Conservation (phyloP, 2,113 vertebrate species). For the Cephalopholis sonnerati region DNA sequence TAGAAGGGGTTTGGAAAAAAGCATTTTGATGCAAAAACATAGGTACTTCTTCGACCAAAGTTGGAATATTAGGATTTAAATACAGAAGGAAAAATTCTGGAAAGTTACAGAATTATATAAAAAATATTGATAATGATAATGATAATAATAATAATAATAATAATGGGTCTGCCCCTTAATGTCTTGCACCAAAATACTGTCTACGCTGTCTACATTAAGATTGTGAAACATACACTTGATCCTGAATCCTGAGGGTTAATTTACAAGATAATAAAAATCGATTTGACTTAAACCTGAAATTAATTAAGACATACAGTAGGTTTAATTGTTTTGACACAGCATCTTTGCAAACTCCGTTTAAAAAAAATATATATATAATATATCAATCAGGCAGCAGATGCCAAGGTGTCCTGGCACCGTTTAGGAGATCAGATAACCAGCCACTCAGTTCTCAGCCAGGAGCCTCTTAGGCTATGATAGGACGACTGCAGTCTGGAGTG, state of each 20-base stretch:
- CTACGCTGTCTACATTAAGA: background rate
- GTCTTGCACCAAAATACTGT: background rate
- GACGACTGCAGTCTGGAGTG: conserved; percentile 10
- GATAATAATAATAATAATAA: no score
- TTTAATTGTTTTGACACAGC: background rate
- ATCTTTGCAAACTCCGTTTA: background rate
- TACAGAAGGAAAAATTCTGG: no score
- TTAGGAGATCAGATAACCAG: conserved; percentile 32
- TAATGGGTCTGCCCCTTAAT: no score
- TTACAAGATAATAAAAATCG: background rate
- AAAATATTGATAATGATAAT: no score
- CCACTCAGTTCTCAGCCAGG: conserved; percentile 6
- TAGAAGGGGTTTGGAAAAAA: no score
- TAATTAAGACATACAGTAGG: background rate
- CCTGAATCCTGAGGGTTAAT: background rate
- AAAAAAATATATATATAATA: background rate
- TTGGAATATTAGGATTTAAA: no score
- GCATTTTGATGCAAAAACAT: no score
- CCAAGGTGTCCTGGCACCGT: background rate
- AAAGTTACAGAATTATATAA: no score
- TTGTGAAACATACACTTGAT: background rate
- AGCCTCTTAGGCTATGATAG: conserved; percentile 44
- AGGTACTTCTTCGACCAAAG: no score
- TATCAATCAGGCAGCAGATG: background rate
- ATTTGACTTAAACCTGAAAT: background rate